Evolutionary conservation across 2,888 invertebrate species (phyloP).

Genomic region (Candidula unifasciata): DNA sequence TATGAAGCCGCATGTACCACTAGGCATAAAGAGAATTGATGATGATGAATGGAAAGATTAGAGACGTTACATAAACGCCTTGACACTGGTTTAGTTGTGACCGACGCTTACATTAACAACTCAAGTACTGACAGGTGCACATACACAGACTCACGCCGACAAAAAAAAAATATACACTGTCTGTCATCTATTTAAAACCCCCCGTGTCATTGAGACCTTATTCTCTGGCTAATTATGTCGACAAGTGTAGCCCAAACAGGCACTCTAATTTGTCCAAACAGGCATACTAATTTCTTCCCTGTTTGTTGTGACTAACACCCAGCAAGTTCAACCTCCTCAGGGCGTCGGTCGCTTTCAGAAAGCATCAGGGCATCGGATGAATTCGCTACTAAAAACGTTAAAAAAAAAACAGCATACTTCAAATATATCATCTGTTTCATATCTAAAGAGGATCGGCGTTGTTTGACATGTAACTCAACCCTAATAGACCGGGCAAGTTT

Average conservation of each 20-base stretch:
- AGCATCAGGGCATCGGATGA: background rate
- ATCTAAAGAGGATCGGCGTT: conserved; percentile 7
- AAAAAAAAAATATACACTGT: no score
- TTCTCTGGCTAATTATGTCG: background rate
- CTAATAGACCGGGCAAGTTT: conserved; percentile 10
- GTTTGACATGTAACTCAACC: conserved; percentile 29
- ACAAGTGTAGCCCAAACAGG: background rate
- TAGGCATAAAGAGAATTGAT: no score
- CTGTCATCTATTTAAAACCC: no score
- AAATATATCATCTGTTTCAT: conserved; percentile 19
- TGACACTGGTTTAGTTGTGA: no score
- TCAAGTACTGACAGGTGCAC: no score
- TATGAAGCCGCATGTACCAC: no score
- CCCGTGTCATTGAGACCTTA: no score
- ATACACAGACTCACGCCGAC: no score
- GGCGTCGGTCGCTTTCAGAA: background rate
- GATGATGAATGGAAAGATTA: no score
- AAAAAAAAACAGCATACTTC: background rate
- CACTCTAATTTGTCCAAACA: background rate
- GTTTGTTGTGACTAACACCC: background rate
- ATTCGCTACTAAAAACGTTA: conserved; percentile 23
- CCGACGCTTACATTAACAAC: no score
- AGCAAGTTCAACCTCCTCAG: background rate
- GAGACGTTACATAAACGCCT: no score
- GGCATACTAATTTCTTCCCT: background rate